Base-by-base conservation (phyloP, 2,888 invertebrate genomes). In the Parnassius glacialis region DNA sequence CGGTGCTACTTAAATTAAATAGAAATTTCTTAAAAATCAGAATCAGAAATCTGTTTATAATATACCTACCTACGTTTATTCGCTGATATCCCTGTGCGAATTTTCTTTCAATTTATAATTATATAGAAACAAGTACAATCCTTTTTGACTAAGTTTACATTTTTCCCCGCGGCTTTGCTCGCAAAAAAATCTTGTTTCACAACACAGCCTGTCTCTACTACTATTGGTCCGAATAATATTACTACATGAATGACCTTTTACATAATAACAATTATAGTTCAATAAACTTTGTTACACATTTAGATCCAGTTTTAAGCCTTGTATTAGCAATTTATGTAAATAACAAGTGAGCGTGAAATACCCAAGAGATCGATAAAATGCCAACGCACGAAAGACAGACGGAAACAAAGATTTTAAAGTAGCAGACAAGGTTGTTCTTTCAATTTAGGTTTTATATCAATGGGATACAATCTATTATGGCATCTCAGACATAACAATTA, bases 231-330 rank as follows among this genome's bases (percentile, higher is more conserved):
- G 20, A 20, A 20, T 2, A 20, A 20, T 20, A 20, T 20, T 20
- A 34, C 34, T 34, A 7, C 7, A 16, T 43, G 25, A 25, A 25
- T 41, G 50, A 53, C 57, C 57, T 59, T 54, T 54, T 34, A 60
- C 48, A 47, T 34, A 20, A 20, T 20, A 52, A 53, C 51, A 55
- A 62, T 60, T 74, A 68, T 78, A 76, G 80, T 78, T 80, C 79
- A 77, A 77, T 74, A 76, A 76, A 75, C 81, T 80, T 74, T 70
- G 72, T 72, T 73, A 80, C 71, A 76, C 68, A 73, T 76, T 74
- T 59, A 70, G 71, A 79, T 77, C 77, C 72, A 80, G 81, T 82
- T 82, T 73, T 68, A 72, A 73, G 69, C 73, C 68, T 78, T 68
- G 67, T 65, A 68, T 68, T 25, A 70, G 65, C 68, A 69, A 72